Evolutionary conservation across 2,113 vertebrate species (phyloP), one percentile per base, ranked within the genome.

Genomic region (Misgurnus anguillicaudatus): DNA sequence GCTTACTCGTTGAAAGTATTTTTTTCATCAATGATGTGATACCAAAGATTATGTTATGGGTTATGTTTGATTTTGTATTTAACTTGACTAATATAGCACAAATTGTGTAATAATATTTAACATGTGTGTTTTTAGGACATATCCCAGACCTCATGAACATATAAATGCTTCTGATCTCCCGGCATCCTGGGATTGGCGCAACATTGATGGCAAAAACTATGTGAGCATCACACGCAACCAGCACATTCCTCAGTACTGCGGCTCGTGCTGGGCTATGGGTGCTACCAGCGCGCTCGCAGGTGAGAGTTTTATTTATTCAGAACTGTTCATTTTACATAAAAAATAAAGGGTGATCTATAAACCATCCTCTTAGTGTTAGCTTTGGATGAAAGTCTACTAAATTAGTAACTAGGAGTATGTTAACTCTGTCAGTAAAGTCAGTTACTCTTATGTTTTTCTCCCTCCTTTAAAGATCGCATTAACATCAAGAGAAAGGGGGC

Each of bases 211-310:
- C 0, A 73, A 88, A 58, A 96, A 95, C 48, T 95, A 91, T 0
- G 93, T 77, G 75, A 96, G 95, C 55, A 64, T 90, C 82, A 95
- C 94, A 0, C 89, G 94, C 5, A 96, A 96, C 87, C 95, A 96
- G 85, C 94, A 95, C 88, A 95, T 95, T 86, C 95, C 95, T 0
- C 94, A 94, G 85, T 95, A 95, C 90, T 96, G 95, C 8, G 94
- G 95, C 4, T 96, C 94, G 68, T 95, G 94, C 88, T 96, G 95
- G 95, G 95, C 95, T 3, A 94, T 95, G 17, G 93, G 93, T 42
- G 92, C 91, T 86, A 95, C 94, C 87, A 95, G 95, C 0, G 94
- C 94, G 0, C 36, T 96, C 36, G 94, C 95, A 79, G 94, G 95
- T 96, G 5, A 31, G 24, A 31, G 24, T 31, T 31, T 31, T 31